These are phyloP conservation scores for Drosophila tsacasi DNA, from an alignment of 1,140 invertebrate species.

Conservation along the genomic window DNA sequence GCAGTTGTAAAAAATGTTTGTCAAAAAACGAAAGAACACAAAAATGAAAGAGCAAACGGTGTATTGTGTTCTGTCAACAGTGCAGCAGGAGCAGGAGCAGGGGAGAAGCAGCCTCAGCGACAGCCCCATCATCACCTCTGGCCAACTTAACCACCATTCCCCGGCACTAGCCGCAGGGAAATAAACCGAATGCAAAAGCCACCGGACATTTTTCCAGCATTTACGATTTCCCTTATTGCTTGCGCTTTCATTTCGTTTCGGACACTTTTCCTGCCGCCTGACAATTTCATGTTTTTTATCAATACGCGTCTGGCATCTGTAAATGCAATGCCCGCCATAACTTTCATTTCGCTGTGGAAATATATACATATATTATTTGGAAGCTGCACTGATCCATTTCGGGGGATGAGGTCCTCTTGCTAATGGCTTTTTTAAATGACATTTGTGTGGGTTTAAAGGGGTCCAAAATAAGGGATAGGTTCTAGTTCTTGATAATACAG, in stretches of 20 bases:
- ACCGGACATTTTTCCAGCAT: conserved; percentile 62
- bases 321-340: conserved; percentile 45
- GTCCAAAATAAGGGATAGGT: neutral
- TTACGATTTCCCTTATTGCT: conserved; percentile 75
- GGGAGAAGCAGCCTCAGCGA: conserved; percentile 10
- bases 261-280: conserved; percentile 36
- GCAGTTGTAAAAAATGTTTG: conserved; percentile 46
- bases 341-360: conserved; percentile 12
- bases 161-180: conserved; percentile 22
- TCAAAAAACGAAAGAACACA: conserved; percentile 13
- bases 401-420: neutral
- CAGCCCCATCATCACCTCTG: conserved; percentile 37
- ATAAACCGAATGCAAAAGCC: conserved; percentile 19
- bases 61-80: conserved; percentile 63
- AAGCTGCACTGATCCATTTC: conserved; percentile 2
- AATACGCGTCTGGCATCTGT: conserved; percentile 28
- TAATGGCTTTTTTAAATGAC: conserved; percentile 9
- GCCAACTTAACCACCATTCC: neutral
- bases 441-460: neutral
- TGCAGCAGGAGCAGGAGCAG: conserved; percentile 20
- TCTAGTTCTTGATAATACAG: neutral
- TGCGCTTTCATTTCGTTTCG: conserved; percentile 56
- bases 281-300: conserved; percentile 42
- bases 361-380: conserved; percentile 20
- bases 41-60: conserved; percentile 32